These are phyloP conservation scores for Scrobipalpa atriplicella DNA, from an alignment of 2,888 invertebrate genomes.

Conservation along the genomic window DNA sequence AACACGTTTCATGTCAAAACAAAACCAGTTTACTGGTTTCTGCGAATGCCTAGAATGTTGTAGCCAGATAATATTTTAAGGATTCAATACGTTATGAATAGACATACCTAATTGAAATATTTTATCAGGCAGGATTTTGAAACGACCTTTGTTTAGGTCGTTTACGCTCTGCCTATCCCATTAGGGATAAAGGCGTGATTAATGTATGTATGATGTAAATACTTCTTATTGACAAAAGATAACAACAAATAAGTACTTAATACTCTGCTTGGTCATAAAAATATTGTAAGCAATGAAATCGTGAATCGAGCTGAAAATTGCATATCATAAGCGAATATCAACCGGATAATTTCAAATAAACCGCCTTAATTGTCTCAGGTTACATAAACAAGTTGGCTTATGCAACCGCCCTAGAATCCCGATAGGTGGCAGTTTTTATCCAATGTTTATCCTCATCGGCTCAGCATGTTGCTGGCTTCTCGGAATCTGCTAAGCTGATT, in stretches of 20 bases:
- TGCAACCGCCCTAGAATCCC: conserved; percentile 31
- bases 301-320: neutral
- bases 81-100: neutral
- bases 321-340: neutral
- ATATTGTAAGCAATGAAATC: too few relatives aligned
- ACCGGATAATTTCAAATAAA: conserved; percentile 1
- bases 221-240: too few relatives aligned
- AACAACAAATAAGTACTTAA: too few relatives aligned
- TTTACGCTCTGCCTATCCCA: too few relatives aligned
- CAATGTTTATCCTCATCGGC: conserved; percentile 52
- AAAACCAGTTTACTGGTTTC: conserved; percentile 59
- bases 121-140: neutral
- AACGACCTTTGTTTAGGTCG: too few relatives aligned
- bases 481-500: conserved; percentile 44
- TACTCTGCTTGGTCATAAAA: too few relatives aligned
- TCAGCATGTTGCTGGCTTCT: conserved; percentile 52
- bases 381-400: conserved; percentile 20
- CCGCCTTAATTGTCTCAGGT: neutral
- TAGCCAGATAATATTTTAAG: neutral
- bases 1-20: conserved; percentile 35
- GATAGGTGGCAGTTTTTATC: conserved; percentile 28
- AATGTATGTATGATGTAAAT: too few relatives aligned
- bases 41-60: conserved; percentile 37
- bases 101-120: neutral
- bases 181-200: too few relatives aligned